phyloP scores from a whole-genome alignment of 2,797 vertebrate species.

The Labeo calbasu region DNA sequence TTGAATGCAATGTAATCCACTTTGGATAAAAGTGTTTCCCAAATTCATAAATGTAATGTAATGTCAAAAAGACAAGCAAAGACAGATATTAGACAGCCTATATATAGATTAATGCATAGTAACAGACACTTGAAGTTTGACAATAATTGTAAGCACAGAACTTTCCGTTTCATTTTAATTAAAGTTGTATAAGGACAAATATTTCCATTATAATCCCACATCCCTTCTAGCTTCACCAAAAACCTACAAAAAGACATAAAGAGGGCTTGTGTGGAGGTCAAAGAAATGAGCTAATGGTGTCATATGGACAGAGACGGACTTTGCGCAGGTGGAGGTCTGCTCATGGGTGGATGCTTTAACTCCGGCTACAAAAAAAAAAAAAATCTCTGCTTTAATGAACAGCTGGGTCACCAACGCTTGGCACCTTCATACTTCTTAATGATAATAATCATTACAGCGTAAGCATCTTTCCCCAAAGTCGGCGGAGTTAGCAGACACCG shows the following conservation, averaged over 20 bases:
- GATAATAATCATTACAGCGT: constrained; percentile 99
- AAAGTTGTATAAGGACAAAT: not conserved
- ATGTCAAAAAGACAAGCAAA: constrained; percentile 2
- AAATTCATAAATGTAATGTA: not conserved
- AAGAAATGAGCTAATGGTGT: constrained; percentile 84
- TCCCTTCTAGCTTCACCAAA: not conserved
- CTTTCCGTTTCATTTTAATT: not conserved
- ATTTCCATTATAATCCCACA: too few relatives aligned
- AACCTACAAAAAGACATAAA: constrained; percentile 23
- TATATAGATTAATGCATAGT: not conserved
- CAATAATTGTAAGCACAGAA: not conserved
- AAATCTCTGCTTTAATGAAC: constrained; percentile 97
- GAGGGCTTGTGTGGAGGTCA: constrained; percentile 59
- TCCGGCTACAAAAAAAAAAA: constrained; percentile 35
- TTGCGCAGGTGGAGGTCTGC: constrained; percentile 82
- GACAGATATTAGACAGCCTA: not conserved
- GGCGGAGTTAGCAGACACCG: constrained; percentile 80
- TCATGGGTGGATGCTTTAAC: constrained; percentile 79
- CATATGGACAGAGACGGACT: constrained; percentile 80
- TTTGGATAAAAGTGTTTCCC: not conserved
- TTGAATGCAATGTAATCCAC: not conserved
- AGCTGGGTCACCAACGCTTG: constrained; percentile 99
- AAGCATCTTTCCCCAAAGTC: constrained; percentile 99
- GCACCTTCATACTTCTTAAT: constrained; percentile 99
- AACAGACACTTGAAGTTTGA: not conserved